Evolutionary conservation across 2,797 vertebrate genomes (phyloP).

Genomic region (Dryobates pubescens): DNA sequence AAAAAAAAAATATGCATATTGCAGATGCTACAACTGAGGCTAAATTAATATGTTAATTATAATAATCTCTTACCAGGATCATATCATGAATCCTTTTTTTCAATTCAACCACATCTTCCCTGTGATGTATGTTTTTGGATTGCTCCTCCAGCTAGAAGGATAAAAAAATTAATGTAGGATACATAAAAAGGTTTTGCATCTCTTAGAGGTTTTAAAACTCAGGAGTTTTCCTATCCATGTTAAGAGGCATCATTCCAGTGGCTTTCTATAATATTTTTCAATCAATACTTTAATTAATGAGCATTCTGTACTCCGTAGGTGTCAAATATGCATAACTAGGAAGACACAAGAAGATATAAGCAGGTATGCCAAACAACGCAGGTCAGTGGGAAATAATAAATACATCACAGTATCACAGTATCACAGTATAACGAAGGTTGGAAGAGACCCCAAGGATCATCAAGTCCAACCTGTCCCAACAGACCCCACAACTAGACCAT

Average conservation of each 20-base stretch:
- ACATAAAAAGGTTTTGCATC: background rate
- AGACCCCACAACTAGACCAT: no score
- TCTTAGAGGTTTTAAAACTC: background rate
- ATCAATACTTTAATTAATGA: background rate
- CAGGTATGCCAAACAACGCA: background rate
- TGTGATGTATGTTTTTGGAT: conserved; percentile 85
- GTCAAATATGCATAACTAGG: background rate
- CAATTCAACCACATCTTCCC: conserved; percentile 86
- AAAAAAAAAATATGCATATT: background rate
- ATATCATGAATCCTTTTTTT: conserved; percentile 90
- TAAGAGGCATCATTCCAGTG: background rate
- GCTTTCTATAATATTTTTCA: background rate
- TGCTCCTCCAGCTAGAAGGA: conserved; percentile 89
- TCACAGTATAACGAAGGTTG: no score
- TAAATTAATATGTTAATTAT: background rate
- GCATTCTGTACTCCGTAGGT: background rate
- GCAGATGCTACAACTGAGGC: background rate
- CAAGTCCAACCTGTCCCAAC: no score
- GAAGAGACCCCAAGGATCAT: no score
- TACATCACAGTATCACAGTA: no score
- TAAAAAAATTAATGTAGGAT: background rate
- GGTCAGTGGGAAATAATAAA: no score
- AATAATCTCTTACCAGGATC: conserved; percentile 83
- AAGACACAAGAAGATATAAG: background rate
- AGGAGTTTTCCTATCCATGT: background rate